Percentiles rank a stretch among this genome's conserved stretches.
These are phyloP conservation scores for Grus americana DNA, from an alignment of 2,113 vertebrate genomes.

Conservation along the genomic window DNA sequence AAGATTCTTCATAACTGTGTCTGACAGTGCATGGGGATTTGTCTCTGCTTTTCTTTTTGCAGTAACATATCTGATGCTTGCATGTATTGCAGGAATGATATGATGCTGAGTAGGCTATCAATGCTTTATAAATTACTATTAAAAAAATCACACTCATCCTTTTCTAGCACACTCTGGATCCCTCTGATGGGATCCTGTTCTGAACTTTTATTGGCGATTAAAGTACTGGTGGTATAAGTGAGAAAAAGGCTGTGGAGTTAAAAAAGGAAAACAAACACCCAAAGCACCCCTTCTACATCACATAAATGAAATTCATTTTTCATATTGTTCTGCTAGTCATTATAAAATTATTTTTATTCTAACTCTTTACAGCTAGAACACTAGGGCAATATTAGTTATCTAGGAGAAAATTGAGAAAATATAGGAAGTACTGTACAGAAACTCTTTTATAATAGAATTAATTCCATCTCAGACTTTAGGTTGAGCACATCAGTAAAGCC, in stretches of 20 bases:
- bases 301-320: not conserved
- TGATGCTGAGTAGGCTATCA: not conserved
- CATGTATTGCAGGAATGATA: not conserved
- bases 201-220: not conserved
- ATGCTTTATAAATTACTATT: not conserved
- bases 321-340: not conserved
- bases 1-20: not conserved
- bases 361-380: not conserved
- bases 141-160: not conserved
- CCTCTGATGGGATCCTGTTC: not conserved
- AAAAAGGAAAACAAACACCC: not conserved
- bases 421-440: not conserved
- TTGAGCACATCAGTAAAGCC: not conserved
- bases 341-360: not conserved
- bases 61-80: not conserved
- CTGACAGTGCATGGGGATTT: not conserved
- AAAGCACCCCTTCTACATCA: not conserved
- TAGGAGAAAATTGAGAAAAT: not conserved
- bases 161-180: not conserved
- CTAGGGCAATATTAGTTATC: not conserved
- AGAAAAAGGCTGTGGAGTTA: not conserved
- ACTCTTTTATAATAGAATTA: not conserved
- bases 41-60: not conserved
- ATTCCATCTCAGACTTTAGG: not conserved
- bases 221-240: not conserved